Percentiles rank a stretch among this genome's conserved stretches.
Evolutionary conservation across 1,140 invertebrate genomes (phyloP).

Genomic region (Drosophila suzukii): DNA sequence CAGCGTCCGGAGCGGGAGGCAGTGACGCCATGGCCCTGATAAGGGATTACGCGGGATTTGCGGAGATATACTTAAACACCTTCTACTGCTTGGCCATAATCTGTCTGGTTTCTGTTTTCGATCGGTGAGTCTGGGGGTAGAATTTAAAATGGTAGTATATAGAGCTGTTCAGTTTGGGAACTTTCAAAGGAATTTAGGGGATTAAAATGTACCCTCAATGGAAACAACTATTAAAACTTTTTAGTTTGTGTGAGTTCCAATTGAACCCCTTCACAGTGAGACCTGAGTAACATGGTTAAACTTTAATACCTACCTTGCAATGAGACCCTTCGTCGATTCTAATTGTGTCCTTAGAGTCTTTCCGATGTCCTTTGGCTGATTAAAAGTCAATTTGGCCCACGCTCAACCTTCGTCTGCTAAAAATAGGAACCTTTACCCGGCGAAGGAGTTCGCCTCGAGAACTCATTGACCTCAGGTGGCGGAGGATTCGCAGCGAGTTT

Average conservation of each 20-base stretch:
- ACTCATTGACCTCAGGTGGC: conserved; percentile 76
- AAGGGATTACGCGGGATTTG: conserved; percentile 78
- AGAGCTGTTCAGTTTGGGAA: no score
- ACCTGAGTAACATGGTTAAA: no score
- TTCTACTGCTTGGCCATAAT: conserved; percentile 83
- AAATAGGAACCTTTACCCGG: conserved; percentile 40
- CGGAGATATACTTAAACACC: conserved; percentile 81
- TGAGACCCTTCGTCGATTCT: neutral
- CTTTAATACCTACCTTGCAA: neutral
- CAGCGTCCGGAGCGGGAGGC: conserved; percentile 18
- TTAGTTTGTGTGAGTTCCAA: neutral
- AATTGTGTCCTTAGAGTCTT: conserved; percentile 21
- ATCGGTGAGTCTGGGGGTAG: conserved; percentile 73
- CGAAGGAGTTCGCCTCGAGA: conserved; percentile 53
- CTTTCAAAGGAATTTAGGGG: no score
- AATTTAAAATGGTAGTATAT: neutral
- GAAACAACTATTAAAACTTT: no score
- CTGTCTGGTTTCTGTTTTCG: conserved; percentile 82
- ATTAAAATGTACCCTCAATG: no score
- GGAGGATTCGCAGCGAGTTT: conserved; percentile 29
- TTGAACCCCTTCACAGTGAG: neutral
- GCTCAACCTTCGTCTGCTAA: conserved; percentile 55
- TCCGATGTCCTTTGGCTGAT: conserved; percentile 40
- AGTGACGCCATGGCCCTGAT: conserved; percentile 59
- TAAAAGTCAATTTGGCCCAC: conserved; percentile 50